These are phyloP conservation scores for Nymphicus hollandicus DNA, from an alignment of 2,113 vertebrate genomes.

Conservation along the genomic window DNA sequence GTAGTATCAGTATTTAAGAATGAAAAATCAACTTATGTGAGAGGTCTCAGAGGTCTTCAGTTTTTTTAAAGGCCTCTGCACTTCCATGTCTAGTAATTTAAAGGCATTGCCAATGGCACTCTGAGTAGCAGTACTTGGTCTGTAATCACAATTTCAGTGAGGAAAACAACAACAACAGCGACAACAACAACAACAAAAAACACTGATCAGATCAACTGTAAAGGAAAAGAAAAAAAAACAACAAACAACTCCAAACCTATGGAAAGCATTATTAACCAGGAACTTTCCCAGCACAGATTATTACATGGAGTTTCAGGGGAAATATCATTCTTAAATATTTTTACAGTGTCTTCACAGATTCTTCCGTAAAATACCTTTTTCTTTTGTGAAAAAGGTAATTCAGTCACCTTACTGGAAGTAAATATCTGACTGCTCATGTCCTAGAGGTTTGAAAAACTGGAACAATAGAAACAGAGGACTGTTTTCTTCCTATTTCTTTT, in stretches of 20 bases:
- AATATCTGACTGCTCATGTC: neutral
- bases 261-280: neutral
- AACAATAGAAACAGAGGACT: neutral
- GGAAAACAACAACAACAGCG: neutral
- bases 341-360: neutral
- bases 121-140: neutral
- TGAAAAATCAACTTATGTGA: conserved; percentile 27
- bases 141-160: conserved; percentile 1
- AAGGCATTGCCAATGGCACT: neutral
- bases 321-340: neutral
- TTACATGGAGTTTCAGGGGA: neutral
- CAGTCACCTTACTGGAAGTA: neutral
- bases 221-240: neutral
- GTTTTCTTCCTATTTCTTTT: neutral
- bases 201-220: neutral
- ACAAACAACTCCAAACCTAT: neutral
- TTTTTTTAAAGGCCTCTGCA: neutral
- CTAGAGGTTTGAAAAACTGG: neutral
- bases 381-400: neutral
- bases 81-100: neutral
- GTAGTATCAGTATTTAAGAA: neutral
- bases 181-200: neutral
- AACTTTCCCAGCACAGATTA: neutral
- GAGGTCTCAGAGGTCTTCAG: neutral
- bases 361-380: neutral